These are phyloP conservation scores for Eilema griseolum DNA, from an alignment of 2,888 invertebrate genomes.

Conservation along the genomic window DNA sequence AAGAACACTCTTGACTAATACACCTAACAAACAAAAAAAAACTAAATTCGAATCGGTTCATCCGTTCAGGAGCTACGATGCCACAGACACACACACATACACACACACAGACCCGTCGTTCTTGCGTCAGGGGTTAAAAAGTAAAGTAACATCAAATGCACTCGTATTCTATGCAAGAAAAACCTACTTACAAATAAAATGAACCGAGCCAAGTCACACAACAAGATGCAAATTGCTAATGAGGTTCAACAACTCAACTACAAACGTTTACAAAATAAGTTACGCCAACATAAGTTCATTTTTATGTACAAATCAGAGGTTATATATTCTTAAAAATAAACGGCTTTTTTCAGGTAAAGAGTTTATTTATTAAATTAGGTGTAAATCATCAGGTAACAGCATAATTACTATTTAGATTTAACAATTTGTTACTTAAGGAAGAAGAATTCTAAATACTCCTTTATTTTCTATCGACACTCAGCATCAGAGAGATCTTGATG, in stretches of 20 bases:
- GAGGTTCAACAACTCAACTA: conserved; percentile 2
- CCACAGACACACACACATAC: no score
- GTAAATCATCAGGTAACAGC: background rate
- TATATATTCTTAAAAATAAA: background rate
- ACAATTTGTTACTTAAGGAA: background rate
- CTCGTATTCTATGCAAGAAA: background rate
- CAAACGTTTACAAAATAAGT: background rate
- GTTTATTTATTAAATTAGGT: background rate
- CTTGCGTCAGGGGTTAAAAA: no score
- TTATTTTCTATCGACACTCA: no score
- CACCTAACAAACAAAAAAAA: no score
- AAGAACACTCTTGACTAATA: no score
- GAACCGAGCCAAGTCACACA: background rate
- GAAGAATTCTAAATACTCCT: no score
- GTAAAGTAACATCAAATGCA: no score
- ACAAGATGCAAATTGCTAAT: background rate
- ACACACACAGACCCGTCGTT: no score
- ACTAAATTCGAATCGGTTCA: no score
- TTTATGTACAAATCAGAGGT: background rate
- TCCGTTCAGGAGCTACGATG: no score
- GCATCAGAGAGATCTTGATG: no score
- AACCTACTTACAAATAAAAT: background rate
- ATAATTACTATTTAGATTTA: background rate
- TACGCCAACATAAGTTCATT: background rate
- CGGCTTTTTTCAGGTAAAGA: background rate